Conservation (phyloP, 2,888 invertebrate genomes). For the Cosmia trapezina region DNA sequence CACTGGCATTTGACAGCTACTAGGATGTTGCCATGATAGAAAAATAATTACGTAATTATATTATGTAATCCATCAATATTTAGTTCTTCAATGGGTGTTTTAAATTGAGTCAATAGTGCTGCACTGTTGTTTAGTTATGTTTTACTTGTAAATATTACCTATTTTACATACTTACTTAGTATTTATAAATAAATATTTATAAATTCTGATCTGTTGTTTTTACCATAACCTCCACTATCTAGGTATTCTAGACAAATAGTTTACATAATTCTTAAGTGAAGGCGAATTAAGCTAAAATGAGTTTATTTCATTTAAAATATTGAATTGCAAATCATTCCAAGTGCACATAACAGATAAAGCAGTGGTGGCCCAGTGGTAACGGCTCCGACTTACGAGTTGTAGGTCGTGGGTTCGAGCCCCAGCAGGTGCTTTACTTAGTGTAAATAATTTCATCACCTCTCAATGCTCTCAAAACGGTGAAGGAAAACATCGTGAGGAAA, state of each 20-base stretch:
- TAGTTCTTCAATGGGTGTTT: background rate
- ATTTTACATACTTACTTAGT: slow-evolving; percentile 8
- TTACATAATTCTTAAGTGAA: background rate
- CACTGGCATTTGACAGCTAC: slow-evolving; percentile 1
- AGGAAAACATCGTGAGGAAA: too few species aligned
- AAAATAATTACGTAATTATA: background rate
- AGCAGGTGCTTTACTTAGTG: too few species aligned
- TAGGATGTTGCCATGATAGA: background rate
- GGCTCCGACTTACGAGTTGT: too few species aligned
- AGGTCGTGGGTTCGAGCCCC: too few species aligned
- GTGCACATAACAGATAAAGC: too few species aligned
- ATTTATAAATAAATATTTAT: slow-evolving; percentile 29
- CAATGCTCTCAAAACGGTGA: too few species aligned
- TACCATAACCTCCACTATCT: background rate
- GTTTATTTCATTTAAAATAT: background rate
- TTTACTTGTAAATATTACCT: slow-evolving; percentile 21
- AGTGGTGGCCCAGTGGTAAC: too few species aligned
- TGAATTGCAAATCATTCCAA: background rate
- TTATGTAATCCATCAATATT: background rate
- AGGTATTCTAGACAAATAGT: background rate
- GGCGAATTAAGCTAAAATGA: background rate
- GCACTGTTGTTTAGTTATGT: background rate
- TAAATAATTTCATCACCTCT: too few species aligned
- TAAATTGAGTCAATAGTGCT: background rate
- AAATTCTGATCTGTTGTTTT: background rate